phyloP scores from a whole-genome alignment of 2,113 vertebrate genomes.

The Scolopax mira region DNA sequence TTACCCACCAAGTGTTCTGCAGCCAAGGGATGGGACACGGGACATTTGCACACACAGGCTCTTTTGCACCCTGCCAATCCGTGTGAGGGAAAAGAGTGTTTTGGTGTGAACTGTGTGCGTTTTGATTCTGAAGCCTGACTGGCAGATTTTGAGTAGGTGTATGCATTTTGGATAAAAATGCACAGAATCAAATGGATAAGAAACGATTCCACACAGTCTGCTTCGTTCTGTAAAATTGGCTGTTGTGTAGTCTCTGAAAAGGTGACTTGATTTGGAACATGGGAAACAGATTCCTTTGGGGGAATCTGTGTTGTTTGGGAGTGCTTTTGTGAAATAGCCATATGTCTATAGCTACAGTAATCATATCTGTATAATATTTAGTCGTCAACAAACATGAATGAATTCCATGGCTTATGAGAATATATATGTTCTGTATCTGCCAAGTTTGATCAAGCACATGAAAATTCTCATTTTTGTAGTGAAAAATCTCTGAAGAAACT shows the following conservation, averaged over 20 bases:
- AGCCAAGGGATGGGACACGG: background rate
- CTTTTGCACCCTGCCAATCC: background rate
- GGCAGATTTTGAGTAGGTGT: background rate
- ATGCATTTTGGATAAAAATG: background rate
- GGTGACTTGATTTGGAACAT: background rate
- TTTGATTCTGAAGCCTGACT: background rate
- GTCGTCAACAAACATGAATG: accelerated
- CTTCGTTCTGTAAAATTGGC: background rate
- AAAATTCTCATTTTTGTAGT: slow-evolving; percentile 34
- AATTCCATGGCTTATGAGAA: accelerated
- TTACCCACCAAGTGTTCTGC: accelerated
- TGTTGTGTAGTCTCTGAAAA: background rate
- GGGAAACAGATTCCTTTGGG: background rate
- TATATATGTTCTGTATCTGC: background rate
- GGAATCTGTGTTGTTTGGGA: accelerated
- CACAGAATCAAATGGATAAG: background rate
- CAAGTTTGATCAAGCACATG: accelerated
- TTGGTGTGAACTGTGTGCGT: background rate
- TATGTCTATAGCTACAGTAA: background rate
- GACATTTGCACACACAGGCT: accelerated
- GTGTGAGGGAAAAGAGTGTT: background rate
- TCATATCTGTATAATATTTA: accelerated
- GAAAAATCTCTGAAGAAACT: slow-evolving; percentile 89
- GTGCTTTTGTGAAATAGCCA: background rate
- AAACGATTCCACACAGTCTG: background rate